Evolutionary conservation across 2,888 invertebrate genomes (phyloP).

Genomic region (Ecliptopera silaceata): DNA sequence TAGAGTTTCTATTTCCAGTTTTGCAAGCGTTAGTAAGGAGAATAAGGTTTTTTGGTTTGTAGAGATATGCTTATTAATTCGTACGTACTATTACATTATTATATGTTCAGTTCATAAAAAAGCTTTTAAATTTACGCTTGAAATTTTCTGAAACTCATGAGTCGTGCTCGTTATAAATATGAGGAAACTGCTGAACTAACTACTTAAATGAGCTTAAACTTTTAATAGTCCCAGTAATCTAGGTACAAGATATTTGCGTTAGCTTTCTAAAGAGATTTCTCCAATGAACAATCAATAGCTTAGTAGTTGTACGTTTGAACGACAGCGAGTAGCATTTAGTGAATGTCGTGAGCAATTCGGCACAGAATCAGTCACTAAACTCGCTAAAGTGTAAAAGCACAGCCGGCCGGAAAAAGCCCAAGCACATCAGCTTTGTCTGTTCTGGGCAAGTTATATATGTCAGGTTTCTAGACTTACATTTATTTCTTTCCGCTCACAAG

Average conservation of each 20-base stretch:
- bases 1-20: conserved; percentile 31
- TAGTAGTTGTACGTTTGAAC: conserved; percentile 10
- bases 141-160: conserved; percentile 8
- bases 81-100: not conserved
- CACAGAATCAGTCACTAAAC: conserved; percentile 24
- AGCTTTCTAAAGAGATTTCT: conserved; percentile 9
- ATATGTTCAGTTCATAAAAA: conserved; percentile 4
- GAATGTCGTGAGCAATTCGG: conserved; percentile 31
- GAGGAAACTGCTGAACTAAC: conserved; percentile 15
- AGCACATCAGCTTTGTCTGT: not conserved
- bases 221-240: conserved; percentile 17
- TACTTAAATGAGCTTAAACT: conserved; percentile 22
- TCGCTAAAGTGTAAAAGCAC: not conserved
- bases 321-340: conserved; percentile 24
- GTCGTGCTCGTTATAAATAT: conserved; percentile 17
- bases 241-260: not conserved
- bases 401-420: conserved; percentile 6
- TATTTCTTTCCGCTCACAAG: not conserved
- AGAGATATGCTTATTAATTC: not conserved
- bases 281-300: conserved; percentile 15
- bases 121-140: conserved; percentile 11
- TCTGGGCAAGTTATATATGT: not conserved
- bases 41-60: not conserved
- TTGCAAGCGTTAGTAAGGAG: conserved; percentile 1
- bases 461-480: not conserved